phyloP scores from a whole-genome alignment of 2,113 vertebrate species.

The Nansenia antarctica region DNA sequence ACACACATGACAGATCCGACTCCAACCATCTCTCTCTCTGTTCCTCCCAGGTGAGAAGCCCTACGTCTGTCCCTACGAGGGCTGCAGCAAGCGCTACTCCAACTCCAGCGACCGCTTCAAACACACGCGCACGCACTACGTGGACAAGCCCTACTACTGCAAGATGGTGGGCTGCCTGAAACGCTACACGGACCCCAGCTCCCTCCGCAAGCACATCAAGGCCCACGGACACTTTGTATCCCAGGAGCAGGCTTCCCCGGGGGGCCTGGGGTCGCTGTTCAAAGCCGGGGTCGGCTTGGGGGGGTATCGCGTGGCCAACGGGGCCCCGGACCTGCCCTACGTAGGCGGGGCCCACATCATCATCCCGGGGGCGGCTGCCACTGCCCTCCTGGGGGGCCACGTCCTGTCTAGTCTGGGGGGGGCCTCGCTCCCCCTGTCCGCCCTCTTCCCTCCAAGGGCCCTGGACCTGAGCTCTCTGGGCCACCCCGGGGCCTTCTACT shows the following conservation, averaged over 20 bases:
- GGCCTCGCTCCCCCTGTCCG: constrained; percentile 73
- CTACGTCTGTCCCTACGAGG: constrained; percentile 95
- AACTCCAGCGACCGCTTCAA: constrained; percentile 99
- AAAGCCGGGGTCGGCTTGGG: constrained; percentile 29
- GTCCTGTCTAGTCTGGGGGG: constrained; percentile 66
- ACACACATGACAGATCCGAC: neutral
- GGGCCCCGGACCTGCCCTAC: constrained; percentile 64
- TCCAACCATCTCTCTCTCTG: neutral
- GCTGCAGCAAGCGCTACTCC: constrained; percentile 98
- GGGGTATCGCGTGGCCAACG: constrained; percentile 11
- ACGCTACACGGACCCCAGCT: constrained; percentile 98
- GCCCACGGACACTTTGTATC: constrained; percentile 95
- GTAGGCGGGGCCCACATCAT: constrained; percentile 80
- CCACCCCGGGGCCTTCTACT: constrained; percentile 59
- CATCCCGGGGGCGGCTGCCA: constrained; percentile 72
- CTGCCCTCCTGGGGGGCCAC: constrained; percentile 79
- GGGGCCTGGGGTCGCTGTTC: constrained; percentile 52
- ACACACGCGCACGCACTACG: constrained; percentile 97
- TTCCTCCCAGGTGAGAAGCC: constrained; percentile 88
- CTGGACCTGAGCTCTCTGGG: constrained; percentile 81
- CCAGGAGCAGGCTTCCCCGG: constrained; percentile 74
- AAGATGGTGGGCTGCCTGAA: constrained; percentile 98
- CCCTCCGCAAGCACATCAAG: constrained; percentile 97
- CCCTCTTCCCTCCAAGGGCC: constrained; percentile 68
- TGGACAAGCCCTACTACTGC: constrained; percentile 98